Evolutionary conservation across 2,888 invertebrate species (phyloP).

Genomic region (Microctonus hyperodae): DNA sequence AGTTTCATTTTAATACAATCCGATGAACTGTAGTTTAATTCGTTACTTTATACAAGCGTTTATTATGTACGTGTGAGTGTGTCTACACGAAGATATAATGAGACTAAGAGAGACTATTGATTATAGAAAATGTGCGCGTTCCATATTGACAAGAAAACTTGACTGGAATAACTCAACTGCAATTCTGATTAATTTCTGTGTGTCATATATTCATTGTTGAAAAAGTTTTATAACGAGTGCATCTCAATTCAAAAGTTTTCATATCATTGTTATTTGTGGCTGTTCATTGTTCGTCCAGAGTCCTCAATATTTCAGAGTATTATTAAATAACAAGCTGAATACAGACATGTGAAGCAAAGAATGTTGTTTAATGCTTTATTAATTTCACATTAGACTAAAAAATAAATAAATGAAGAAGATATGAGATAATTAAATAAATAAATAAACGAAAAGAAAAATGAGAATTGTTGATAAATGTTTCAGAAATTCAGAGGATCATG

Average conservation of each 20-base stretch:
- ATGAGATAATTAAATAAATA: not conserved
- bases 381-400: no score
- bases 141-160: not conserved
- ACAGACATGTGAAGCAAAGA: not conserved
- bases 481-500: conserved; percentile 61
- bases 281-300: not conserved
- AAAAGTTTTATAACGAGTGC: conserved; percentile 10
- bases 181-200: not conserved
- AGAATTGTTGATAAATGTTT: conserved; percentile 22
- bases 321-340: conserved; percentile 1
- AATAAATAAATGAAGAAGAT: not conserved
- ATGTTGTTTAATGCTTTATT: no score
- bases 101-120: not conserved
- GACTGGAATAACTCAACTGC: not conserved
- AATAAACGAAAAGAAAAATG: not conserved
- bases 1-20: no score
- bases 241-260: not conserved
- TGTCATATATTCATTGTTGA: conserved; percentile 11
- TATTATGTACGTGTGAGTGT: not conserved
- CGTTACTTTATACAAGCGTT: not conserved
- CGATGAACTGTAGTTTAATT: no score
- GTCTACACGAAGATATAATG: not conserved
- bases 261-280: not conserved
- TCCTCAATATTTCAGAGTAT: not conserved
- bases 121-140: not conserved